A percentile compares a stretch with the other conserved stretches of the same genome.
Evolutionary conservation across 2,888 invertebrate genomes (phyloP).

Genomic region (Chrysolina americana): DNA sequence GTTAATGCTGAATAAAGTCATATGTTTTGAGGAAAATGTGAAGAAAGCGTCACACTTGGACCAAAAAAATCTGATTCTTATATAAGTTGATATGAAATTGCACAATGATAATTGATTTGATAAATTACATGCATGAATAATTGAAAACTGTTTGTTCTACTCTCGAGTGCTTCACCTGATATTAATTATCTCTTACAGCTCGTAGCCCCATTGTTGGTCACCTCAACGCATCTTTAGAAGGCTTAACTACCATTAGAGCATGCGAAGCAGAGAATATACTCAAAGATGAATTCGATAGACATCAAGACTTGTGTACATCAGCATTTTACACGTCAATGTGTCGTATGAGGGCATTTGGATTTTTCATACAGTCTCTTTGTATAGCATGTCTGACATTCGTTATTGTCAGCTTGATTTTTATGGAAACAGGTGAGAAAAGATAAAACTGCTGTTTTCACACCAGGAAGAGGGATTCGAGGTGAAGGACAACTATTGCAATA

Average conservation of each 20-base stretch:
- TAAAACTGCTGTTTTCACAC: too few relatives aligned
- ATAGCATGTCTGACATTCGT: constrained; percentile 54
- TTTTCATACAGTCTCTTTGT: constrained; percentile 61
- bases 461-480: too few relatives aligned
- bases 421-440: constrained; percentile 57
- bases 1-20: too few relatives aligned
- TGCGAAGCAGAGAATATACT: constrained; percentile 61
- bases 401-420: constrained; percentile 54
- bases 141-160: too few relatives aligned
- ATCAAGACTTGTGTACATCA: constrained; percentile 66
- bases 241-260: constrained; percentile 66
- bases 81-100: too few relatives aligned
- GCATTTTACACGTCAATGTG: constrained; percentile 61
- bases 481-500: too few relatives aligned
- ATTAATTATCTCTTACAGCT: constrained; percentile 56
- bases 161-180: too few relatives aligned
- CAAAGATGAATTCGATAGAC: constrained; percentile 47
- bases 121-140: too few relatives aligned
- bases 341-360: constrained; percentile 62
- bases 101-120: too few relatives aligned
- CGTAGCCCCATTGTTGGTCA: constrained; percentile 63
- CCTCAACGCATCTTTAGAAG: constrained; percentile 58
- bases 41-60: too few relatives aligned
- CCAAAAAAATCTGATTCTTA: too few relatives aligned
- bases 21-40: too few relatives aligned